phyloP scores from a whole-genome alignment of 2,113 vertebrate genomes.

The Grus americana region DNA sequence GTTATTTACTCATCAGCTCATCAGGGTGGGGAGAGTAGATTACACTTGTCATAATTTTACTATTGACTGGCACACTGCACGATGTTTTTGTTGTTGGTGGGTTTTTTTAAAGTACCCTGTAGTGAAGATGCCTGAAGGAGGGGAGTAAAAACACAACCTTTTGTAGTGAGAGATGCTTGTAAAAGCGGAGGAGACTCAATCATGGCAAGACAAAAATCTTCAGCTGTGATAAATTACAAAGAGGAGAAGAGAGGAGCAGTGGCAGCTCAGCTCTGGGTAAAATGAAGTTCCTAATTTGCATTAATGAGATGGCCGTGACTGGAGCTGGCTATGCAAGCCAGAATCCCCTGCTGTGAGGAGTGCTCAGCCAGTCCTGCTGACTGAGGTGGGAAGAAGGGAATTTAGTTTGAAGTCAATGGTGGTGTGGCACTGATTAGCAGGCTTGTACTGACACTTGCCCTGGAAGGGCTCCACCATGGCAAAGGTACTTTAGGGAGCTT shows the following conservation, averaged over 20 bases:
- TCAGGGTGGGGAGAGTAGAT: slow-evolving; percentile 54
- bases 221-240: not conserved
- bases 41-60: slow-evolving; percentile 32
- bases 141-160: not conserved
- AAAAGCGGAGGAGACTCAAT: not conserved
- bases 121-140: not conserved
- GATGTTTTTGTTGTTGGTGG: not conserved
- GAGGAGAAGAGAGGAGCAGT: not conserved
- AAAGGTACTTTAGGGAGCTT: not conserved
- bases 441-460: not conserved
- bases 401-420: not conserved
- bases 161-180: not conserved
- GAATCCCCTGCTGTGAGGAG: not conserved
- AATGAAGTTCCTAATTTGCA: not conserved
- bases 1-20: slow-evolving; percentile 56
- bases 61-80: not conserved
- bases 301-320: not conserved
- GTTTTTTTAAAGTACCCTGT: not conserved
- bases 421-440: not conserved
- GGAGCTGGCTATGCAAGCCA: not conserved
- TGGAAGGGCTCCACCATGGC: not conserved
- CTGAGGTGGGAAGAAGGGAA: not conserved
- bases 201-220: not conserved
- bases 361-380: not conserved
- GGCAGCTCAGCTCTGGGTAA: not conserved